Evolutionary conservation across 2,113 vertebrate species (phyloP).

Genomic region (chimpanzee (Pan troglodytes)): DNA sequence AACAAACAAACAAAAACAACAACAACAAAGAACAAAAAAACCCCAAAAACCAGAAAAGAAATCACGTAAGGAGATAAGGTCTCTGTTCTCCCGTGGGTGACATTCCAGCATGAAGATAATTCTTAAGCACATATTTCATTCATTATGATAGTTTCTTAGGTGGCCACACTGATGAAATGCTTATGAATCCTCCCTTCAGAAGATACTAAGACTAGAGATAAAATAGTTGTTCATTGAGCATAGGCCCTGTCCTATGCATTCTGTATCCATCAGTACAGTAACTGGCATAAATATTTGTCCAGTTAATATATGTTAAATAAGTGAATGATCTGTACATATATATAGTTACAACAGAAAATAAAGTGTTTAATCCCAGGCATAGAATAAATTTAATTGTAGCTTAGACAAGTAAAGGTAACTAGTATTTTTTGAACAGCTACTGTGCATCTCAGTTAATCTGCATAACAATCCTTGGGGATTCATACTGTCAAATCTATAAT

Average conservation of each 20-base stretch:
- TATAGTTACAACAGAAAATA: not conserved
- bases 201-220: not conserved
- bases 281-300: not conserved
- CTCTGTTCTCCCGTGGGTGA: not conserved
- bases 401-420: not conserved
- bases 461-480: not conserved
- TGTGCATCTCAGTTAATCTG: not conserved
- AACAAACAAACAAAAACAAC: too few relatives aligned
- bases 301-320: not conserved
- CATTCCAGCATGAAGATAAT: not conserved
- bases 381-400: not conserved
- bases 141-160: not conserved
- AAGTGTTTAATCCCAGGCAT: not conserved
- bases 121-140: not conserved
- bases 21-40: rapidly evolving
- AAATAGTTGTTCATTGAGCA: not conserved
- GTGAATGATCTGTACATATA: not conserved
- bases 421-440: not conserved
- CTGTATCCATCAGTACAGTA: not conserved
- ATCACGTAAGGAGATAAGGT: not conserved
- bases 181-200: not conserved
- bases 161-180: not conserved
- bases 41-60: too few relatives aligned
- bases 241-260: not conserved
- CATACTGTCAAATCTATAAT: not conserved